Evolutionary conservation across 2,888 invertebrate genomes (phyloP).

Genomic region (Penaeus monodon): DNA sequence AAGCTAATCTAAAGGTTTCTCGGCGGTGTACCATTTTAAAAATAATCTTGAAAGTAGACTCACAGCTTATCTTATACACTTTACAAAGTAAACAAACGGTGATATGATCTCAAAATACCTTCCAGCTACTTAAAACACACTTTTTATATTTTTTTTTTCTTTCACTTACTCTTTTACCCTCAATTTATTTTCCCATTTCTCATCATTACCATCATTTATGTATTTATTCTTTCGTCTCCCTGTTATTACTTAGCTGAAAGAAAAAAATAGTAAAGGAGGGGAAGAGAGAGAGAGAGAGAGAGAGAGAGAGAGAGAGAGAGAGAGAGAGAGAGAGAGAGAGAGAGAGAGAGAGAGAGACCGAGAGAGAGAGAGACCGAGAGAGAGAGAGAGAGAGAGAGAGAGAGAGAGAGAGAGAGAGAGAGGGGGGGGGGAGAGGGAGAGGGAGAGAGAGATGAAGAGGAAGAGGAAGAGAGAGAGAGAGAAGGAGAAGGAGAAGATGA

Average conservation of each 20-base stretch:
- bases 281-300: background rate
- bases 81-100: no score
- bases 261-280: background rate
- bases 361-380: background rate
- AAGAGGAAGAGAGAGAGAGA: background rate
- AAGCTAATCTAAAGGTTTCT: no score
- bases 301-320: background rate
- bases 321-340: background rate
- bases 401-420: background rate
- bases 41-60: background rate
- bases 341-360: background rate
- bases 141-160: no score
- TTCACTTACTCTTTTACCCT: no score
- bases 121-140: no score
- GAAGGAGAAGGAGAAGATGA: background rate
- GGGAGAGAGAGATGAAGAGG: background rate
- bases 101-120: no score
- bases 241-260: no score
- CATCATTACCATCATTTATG: no score
- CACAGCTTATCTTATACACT: background rate
- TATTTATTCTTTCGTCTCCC: no score
- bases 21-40: no score
- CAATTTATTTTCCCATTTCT: no score
- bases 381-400: slow-evolving; percentile 1
- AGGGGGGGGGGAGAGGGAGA: background rate